These are phyloP conservation scores for Carcharodon carcharias DNA, from an alignment of 2,797 vertebrate species.

Conservation along the genomic window DNA sequence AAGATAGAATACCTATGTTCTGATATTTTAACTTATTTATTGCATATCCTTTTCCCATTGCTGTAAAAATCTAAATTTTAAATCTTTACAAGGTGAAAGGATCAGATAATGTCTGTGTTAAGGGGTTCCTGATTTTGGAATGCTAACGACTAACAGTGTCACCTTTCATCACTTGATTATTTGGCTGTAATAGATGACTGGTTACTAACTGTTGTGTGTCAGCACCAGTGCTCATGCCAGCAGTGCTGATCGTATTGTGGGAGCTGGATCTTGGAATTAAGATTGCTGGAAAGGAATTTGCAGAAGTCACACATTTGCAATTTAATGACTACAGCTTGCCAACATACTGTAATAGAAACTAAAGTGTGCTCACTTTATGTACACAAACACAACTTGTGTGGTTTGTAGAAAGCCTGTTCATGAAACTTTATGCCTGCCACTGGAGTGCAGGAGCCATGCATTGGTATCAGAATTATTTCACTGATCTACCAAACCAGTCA, in stretches of 20 bases:
- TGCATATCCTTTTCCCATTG: background rate
- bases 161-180: background rate
- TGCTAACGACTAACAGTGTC: background rate
- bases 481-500: background rate
- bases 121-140: background rate
- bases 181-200: background rate
- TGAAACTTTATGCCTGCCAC: background rate
- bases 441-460: background rate
- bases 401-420: background rate
- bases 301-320: constrained; percentile 1
- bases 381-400: background rate
- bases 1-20: background rate
- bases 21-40: background rate
- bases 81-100: background rate
- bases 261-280: background rate
- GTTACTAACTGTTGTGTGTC: background rate
- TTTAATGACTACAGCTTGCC: background rate
- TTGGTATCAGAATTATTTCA: background rate
- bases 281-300: background rate
- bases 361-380: background rate
- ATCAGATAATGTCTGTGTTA: background rate
- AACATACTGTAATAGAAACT: constrained; percentile 1
- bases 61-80: background rate
- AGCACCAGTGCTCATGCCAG: background rate
- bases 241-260: background rate